These are phyloP conservation scores for Oreohelix idahoensis DNA, from an alignment of 1,140 invertebrate genomes.

Conservation along the genomic window DNA sequence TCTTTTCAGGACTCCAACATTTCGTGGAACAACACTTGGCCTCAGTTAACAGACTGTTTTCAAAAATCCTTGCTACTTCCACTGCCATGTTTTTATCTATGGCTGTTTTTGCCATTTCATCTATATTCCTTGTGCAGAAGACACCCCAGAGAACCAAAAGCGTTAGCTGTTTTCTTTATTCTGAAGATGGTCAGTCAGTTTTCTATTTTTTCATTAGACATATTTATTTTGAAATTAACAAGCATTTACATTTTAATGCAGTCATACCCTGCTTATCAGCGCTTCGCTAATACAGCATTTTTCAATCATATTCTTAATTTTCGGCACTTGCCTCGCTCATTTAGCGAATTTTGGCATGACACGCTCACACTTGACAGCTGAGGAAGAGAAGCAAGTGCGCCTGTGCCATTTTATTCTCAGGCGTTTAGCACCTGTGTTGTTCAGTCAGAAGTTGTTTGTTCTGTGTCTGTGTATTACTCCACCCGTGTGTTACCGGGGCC, in stretches of 20 bases:
- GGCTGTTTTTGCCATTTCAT: conserved; percentile 13
- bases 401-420: too few species aligned
- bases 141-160: neutral
- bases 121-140: neutral
- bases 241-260: too few species aligned
- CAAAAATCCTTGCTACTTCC: conserved; percentile 3
- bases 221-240: neutral
- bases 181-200: conserved; percentile 6
- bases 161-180: neutral
- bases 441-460: too few species aligned
- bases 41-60: conserved; percentile 14
- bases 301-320: neutral
- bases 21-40: conserved; percentile 23
- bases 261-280: too few species aligned
- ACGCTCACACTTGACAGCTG: too few species aligned
- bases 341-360: neutral
- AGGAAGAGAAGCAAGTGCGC: too few species aligned
- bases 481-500: too few species aligned
- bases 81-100: conserved; percentile 12
- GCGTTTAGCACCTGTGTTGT: too few species aligned
- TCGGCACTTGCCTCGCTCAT: neutral
- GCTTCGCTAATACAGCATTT: too few species aligned
- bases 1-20: neutral
- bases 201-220: neutral
- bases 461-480: too few species aligned